These are phyloP conservation scores for Saturnia japonica DNA, from an alignment of 2,888 invertebrate genomes.

Conservation along the genomic window DNA sequence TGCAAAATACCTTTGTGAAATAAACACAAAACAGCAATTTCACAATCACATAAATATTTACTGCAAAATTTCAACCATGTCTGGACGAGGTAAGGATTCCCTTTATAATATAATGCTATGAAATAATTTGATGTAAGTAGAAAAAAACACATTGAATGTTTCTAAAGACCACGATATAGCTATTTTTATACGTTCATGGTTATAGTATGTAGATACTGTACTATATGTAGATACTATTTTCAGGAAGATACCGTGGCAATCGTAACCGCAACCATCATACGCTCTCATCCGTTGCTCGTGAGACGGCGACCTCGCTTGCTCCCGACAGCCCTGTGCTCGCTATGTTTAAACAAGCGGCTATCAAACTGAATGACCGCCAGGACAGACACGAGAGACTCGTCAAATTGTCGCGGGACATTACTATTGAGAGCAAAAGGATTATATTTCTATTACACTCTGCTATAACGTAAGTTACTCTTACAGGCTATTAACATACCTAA, in stretches of 20 bases:
- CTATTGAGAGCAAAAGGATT: constrained; percentile 94
- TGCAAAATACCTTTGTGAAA: too few species aligned
- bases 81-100: constrained; percentile 50
- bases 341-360: constrained; percentile 84
- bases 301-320: constrained; percentile 53
- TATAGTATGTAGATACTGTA: background rate
- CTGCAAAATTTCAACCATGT: constrained; percentile 33
- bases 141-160: background rate
- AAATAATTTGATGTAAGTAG: background rate
- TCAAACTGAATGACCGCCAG: constrained; percentile 88
- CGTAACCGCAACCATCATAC: constrained; percentile 51
- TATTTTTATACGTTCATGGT: too few species aligned
- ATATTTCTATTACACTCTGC: constrained; percentile 93
- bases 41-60: background rate
- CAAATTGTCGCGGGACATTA: constrained; percentile 91
- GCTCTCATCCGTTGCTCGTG: constrained; percentile 57
- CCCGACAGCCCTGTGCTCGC: constrained; percentile 79
- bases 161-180: background rate
- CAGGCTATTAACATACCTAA: background rate
- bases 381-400: constrained; percentile 92
- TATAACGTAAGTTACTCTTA: constrained; percentile 64
- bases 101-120: background rate
- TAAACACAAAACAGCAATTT: background rate
- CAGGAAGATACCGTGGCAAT: constrained; percentile 54
- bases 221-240: background rate